Evolutionary conservation across 1,140 invertebrate species (phyloP).

Genomic region (Amphibalanus amphitrite): DNA sequence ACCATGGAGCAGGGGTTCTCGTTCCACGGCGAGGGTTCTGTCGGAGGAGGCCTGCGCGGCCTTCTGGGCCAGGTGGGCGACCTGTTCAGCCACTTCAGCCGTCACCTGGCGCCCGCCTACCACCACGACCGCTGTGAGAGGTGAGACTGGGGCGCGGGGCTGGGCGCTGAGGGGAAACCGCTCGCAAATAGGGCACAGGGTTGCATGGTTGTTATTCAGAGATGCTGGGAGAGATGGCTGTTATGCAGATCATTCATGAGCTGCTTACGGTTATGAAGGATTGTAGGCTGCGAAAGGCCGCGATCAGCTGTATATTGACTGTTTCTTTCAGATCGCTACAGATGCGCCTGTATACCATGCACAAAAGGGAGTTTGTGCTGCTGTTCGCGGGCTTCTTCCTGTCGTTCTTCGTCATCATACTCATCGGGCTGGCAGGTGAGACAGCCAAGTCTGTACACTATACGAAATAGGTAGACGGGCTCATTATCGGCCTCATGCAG

Average conservation of each 20-base stretch:
- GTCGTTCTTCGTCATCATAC: constrained; percentile 66
- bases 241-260: too few relatives aligned
- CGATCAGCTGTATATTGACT: too few relatives aligned
- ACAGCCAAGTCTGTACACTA: too few relatives aligned
- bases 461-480: too few relatives aligned
- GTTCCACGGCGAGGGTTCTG: neutral
- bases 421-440: constrained; percentile 75
- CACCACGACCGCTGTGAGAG: neutral
- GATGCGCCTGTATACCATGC: constrained; percentile 90
- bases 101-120: neutral
- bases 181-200: too few relatives aligned
- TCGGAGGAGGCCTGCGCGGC: neutral
- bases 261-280: too few relatives aligned
- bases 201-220: too few relatives aligned
- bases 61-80: neutral
- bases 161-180: too few relatives aligned
- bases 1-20: neutral
- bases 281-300: too few relatives aligned
- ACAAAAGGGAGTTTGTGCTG: constrained; percentile 89
- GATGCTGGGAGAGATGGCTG: too few relatives aligned
- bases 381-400: constrained; percentile 82
- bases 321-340: constrained; percentile 83
- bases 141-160: too few relatives aligned
- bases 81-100: neutral
- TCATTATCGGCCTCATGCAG: too few relatives aligned